Conservation (phyloP, 1,140 invertebrate species). For the Drosophila truncata region DNA sequence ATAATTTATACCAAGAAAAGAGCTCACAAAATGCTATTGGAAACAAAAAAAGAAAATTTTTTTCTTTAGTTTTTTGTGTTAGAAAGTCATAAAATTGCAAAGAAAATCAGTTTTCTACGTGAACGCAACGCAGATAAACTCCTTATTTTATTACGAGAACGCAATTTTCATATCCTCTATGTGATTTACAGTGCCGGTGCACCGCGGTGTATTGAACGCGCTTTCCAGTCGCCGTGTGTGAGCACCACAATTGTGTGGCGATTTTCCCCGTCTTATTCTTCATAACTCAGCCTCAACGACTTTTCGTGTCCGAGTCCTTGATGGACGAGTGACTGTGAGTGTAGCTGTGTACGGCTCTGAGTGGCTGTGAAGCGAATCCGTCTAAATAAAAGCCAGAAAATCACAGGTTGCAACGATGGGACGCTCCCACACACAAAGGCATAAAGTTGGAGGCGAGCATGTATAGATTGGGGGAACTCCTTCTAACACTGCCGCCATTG, state of each 20-base stretch:
- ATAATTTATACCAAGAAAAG: too few relatives aligned
- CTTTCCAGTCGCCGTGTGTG: background rate
- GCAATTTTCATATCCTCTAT: constrained; percentile 68
- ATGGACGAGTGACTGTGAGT: constrained; percentile 8
- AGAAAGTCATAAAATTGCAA: constrained; percentile 73
- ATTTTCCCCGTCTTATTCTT: constrained; percentile 14
- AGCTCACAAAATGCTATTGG: too few relatives aligned
- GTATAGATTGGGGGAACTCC: constrained; percentile 56
- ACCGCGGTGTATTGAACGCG: constrained; percentile 5
- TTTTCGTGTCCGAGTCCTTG: constrained; percentile 21
- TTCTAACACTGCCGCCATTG: background rate
- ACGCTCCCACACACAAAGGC: constrained; percentile 4
- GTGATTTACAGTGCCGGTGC: constrained; percentile 65
- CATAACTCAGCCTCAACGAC: constrained; percentile 8
- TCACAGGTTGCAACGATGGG: constrained; percentile 40
- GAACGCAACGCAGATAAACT: constrained; percentile 63
- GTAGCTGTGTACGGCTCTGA: constrained; percentile 6
- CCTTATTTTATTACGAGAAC: constrained; percentile 69
- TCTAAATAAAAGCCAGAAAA: constrained; percentile 66
- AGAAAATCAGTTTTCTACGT: constrained; percentile 72
- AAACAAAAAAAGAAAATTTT: too few relatives aligned
- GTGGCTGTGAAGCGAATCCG: constrained; percentile 59
- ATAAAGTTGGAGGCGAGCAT: constrained; percentile 34
- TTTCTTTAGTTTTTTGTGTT: too few relatives aligned
- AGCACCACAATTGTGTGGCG: constrained; percentile 10